Conservation (phyloP, 2,113 vertebrate genomes). For the Athene noctua region DNA sequence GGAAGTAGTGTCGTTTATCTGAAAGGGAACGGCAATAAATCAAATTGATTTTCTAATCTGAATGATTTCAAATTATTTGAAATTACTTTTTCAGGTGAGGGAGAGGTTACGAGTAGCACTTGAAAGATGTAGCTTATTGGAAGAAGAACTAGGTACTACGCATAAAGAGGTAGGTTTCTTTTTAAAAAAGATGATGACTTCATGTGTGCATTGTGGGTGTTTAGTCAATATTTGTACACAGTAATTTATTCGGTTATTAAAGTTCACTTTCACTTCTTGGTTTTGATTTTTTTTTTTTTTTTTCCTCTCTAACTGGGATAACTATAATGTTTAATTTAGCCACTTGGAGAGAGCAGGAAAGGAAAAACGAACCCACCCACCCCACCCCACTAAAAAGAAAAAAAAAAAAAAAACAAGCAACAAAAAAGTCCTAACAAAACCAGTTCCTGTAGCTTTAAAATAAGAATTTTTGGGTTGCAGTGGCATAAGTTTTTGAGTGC, state of each 20-base stretch:
- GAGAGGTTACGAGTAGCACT: constrained; percentile 93
- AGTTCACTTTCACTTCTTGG: not conserved
- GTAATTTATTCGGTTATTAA: not conserved
- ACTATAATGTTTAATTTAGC: not conserved
- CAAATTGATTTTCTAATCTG: not conserved
- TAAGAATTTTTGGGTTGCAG: not conserved
- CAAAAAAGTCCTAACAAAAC: not conserved
- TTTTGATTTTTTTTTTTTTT: not conserved
- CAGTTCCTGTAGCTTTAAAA: not conserved
- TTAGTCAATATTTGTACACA: not conserved
- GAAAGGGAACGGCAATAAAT: not conserved
- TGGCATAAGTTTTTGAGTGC: not conserved
- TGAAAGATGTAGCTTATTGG: constrained; percentile 91
- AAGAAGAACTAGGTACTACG: constrained; percentile 89
- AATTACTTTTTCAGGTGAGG: constrained; percentile 81
- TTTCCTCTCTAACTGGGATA: not conserved
- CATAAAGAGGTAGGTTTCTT: constrained; percentile 89
- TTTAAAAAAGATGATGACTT: not conserved
- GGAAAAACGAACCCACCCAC: not conserved
- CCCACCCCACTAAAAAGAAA: too few species aligned
- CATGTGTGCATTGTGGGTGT: not conserved
- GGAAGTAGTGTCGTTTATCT: not conserved
- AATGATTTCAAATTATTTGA: not conserved
- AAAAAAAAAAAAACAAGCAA: too few species aligned
- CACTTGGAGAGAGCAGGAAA: not conserved